These are phyloP conservation scores for Miniopterus natalensis DNA, from an alignment of 2,113 vertebrate genomes.

Conservation along the genomic window DNA sequence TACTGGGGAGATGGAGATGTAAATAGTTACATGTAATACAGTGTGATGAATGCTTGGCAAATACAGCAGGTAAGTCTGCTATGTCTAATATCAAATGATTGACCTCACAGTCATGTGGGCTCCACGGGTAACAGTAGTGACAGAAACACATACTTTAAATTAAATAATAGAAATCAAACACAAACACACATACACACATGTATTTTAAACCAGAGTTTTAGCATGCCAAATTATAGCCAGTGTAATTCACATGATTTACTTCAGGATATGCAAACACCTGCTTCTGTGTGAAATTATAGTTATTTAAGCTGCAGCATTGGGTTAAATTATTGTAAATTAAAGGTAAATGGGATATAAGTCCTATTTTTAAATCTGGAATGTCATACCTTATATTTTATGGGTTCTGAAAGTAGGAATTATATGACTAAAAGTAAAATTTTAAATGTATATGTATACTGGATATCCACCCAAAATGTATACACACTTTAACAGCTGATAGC, in stretches of 20 bases:
- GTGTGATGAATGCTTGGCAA: not conserved
- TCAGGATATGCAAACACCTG: not conserved
- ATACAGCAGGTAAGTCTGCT: not conserved
- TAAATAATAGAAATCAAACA: constrained; percentile 26
- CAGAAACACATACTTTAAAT: not conserved
- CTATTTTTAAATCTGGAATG: constrained; percentile 35
- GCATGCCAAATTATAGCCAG: not conserved
- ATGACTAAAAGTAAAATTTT: constrained; percentile 55
- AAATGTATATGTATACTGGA: not conserved
- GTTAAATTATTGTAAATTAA: constrained; percentile 52
- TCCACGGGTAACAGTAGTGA: not conserved
- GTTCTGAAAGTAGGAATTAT: constrained; percentile 62
- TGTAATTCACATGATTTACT: constrained; percentile 26
- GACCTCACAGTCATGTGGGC: not conserved
- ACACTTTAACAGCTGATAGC: too few species aligned
- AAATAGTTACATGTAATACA: not conserved
- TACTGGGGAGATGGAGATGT: not conserved
- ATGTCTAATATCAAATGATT: not conserved
- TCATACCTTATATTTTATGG: constrained; percentile 8
- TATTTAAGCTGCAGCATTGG: constrained; percentile 24
- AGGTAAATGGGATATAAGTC: constrained; percentile 35
- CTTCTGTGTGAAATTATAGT: constrained; percentile 29
- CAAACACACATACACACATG: not conserved
- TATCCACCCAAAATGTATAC: too few species aligned
- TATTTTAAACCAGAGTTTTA: constrained; percentile 27